A percentile compares a stretch with the other conserved stretches of the same genome.
phyloP scores from a whole-genome alignment of 2,113 vertebrate genomes.

The Clinocottus analis region DNA sequence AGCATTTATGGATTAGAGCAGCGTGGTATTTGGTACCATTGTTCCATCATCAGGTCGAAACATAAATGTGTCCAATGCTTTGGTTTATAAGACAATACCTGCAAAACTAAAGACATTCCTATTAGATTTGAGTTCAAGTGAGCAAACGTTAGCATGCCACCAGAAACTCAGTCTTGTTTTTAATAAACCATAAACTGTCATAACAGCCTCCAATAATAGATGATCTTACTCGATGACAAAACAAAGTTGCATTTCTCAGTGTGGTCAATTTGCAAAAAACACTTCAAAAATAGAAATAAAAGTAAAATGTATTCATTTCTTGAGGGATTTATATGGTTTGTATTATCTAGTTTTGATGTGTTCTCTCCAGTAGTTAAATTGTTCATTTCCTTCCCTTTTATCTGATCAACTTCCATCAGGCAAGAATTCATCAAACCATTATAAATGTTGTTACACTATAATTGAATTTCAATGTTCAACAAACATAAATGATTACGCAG shows the following conservation, averaged over 20 bases:
- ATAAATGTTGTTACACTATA: background rate
- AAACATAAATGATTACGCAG: background rate
- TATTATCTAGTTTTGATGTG: background rate
- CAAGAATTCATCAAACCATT: background rate
- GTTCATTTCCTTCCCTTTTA: background rate
- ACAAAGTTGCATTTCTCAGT: background rate
- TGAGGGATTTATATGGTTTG: too few species aligned
- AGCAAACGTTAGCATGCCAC: background rate
- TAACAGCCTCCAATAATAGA: background rate
- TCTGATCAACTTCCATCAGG: background rate
- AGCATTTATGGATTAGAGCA: too few species aligned
- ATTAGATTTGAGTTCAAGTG: background rate
- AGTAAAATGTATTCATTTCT: background rate
- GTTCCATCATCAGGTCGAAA: background rate
- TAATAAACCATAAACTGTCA: background rate
- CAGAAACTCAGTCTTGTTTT: background rate
- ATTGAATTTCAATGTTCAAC: conserved; percentile 2
- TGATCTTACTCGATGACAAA: background rate
- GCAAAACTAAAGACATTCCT: background rate
- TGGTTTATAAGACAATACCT: background rate
- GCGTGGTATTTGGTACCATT: too few species aligned
- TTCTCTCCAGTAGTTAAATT: background rate
- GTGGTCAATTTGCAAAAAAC: background rate
- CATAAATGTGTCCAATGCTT: background rate
- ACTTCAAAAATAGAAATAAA: background rate